Evolutionary conservation across 2,113 vertebrate species (phyloP).

Genomic region (Laticauda laticaudata): DNA sequence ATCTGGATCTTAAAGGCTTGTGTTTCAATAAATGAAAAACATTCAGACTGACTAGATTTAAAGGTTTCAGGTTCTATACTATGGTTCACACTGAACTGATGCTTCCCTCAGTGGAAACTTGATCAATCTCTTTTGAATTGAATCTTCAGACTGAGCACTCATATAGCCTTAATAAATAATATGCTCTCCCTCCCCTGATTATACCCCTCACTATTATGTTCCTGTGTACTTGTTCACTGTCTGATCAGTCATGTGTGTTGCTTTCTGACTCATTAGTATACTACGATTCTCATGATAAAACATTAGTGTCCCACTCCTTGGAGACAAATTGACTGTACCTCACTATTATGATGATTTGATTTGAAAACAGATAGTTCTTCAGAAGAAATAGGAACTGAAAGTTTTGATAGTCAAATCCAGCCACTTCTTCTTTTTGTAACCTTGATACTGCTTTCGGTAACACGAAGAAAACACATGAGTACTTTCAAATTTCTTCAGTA

Average conservation of each 20-base stretch:
- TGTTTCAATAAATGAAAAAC: not conserved
- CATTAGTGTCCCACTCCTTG: not conserved
- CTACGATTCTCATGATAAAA: not conserved
- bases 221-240: not conserved
- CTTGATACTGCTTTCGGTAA: not conserved
- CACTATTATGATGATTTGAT: not conserved
- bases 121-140: not conserved
- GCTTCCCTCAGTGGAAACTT: not conserved
- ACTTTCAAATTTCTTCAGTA: not conserved
- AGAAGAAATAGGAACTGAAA: conserved; percentile 12
- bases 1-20: not conserved
- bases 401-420: not conserved
- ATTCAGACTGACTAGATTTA: not conserved
- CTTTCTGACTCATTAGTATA: not conserved
- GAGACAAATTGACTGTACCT: not conserved
- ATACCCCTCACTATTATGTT: not conserved
- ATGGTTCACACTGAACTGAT: not conserved
- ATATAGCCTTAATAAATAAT: not conserved
- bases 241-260: not conserved
- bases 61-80: not conserved
- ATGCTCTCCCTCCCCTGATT: not conserved
- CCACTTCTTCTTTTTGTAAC: conserved; percentile 16
- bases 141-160: not conserved
- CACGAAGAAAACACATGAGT: not conserved
- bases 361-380: not conserved